Percentiles rank a stretch among this genome's conserved stretches.
These are phyloP conservation scores for Popillia japonica DNA, from an alignment of 1,140 invertebrate genomes.

Conservation along the genomic window DNA sequence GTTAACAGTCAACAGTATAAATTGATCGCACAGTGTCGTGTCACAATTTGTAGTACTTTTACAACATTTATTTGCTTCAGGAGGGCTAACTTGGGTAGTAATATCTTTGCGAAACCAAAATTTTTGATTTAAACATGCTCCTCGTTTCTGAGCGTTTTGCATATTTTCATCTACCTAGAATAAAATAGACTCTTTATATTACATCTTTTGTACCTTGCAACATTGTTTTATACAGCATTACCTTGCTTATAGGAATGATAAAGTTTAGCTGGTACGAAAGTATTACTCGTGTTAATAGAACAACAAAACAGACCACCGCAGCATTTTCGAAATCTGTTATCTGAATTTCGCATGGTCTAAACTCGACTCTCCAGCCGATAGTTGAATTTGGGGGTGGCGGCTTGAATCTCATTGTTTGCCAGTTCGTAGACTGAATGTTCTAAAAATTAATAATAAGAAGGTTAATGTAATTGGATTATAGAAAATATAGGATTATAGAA, in stretches of 20 bases:
- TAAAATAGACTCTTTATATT: not conserved
- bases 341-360: conserved; percentile 98
- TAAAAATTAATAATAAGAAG: conserved; percentile 62
- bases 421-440: conserved; percentile 99
- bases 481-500: too few species aligned
- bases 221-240: too few species aligned
- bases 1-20: conserved; percentile 84
- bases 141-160: conserved; percentile 89
- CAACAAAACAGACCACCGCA: conserved; percentile 98
- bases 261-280: conserved; percentile 96
- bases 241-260: conserved; percentile 97
- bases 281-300: conserved; percentile 95
- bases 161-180: conserved; percentile 96
- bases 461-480: too few species aligned
- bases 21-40: conserved; percentile 64
- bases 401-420: conserved; percentile 99
- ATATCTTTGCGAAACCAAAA: conserved; percentile 94
- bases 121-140: conserved; percentile 82
- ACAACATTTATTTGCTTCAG: conserved; percentile 60
- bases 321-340: conserved; percentile 99
- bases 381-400: conserved; percentile 93
- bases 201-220: too few species aligned
- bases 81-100: conserved; percentile 64
- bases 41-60: conserved; percentile 50
- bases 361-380: conserved; percentile 99